These are phyloP conservation scores for Platerodrilus igneus DNA, from an alignment of 2,888 invertebrate species.

Conservation along the genomic window DNA sequence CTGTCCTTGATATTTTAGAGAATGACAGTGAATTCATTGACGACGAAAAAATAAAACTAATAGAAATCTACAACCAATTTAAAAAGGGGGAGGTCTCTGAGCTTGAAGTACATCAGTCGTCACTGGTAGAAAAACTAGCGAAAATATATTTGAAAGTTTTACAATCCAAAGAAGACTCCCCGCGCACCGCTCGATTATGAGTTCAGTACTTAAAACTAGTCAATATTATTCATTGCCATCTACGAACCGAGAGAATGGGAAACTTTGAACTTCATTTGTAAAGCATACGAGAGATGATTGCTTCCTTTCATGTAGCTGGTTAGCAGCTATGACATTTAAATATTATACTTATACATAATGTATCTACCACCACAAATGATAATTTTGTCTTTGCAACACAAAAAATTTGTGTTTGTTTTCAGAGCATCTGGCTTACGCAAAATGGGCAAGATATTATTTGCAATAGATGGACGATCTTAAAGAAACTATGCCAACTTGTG, in stretches of 20 bases:
- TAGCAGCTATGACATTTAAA: background rate
- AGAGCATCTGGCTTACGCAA: conserved; percentile 7
- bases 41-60: conserved; percentile 4
- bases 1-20: conserved; percentile 6
- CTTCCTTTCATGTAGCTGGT: conserved; percentile 6
- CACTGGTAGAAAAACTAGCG: conserved; percentile 2
- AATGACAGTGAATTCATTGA: conserved; percentile 5
- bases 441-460: conserved; percentile 10
- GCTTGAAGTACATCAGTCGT: conserved; percentile 6
- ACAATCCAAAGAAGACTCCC: conserved; percentile 2
- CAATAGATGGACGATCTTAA: conserved; percentile 9
- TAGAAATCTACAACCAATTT: conserved; percentile 6
- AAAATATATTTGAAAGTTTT: conserved; percentile 4
- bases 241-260: conserved; percentile 7
- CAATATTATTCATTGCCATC: conserved; percentile 8
- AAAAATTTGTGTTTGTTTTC: conserved; percentile 4
- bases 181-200: conserved; percentile 5
- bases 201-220: conserved; percentile 5
- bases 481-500: conserved; percentile 4
- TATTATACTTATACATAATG: too few species aligned
- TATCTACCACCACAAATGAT: too few species aligned
- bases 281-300: conserved; percentile 5
- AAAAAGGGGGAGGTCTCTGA: conserved; percentile 7
- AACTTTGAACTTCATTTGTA: conserved; percentile 8
- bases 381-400: background rate